Percentiles rank a stretch among this genome's conserved stretches.
Conservation (phyloP, 1,140 invertebrate genomes). For the Panagrolaimus sp. region DNA sequence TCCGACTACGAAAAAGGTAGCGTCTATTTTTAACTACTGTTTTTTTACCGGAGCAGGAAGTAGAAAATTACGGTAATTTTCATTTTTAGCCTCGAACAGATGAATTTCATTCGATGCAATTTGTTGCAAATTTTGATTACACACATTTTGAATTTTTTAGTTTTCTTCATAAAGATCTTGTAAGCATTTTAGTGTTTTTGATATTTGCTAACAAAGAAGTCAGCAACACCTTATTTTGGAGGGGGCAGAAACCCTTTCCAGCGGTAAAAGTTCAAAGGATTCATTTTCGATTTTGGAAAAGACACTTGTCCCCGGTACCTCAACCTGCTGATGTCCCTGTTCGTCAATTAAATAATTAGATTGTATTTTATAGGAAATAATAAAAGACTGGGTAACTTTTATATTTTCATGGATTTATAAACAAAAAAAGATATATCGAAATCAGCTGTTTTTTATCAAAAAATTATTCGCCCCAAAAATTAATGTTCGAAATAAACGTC, state of each 20-base stretch:
- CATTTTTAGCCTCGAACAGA: background rate
- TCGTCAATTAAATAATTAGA: background rate
- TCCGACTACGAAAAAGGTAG: background rate
- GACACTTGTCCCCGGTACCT: too few species aligned
- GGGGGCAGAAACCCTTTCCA: too few species aligned
- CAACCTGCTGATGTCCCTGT: too few species aligned
- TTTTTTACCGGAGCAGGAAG: too few species aligned
- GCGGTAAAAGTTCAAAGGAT: too few species aligned
- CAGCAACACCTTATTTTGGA: too few species aligned
- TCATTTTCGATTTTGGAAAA: too few species aligned
- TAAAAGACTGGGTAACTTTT: background rate
- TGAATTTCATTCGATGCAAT: background rate
- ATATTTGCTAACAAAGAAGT: too few species aligned
- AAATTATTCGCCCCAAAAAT: background rate
- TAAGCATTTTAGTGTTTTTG: background rate
- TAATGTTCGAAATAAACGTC: background rate
- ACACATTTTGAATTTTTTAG: conserved; percentile 12
- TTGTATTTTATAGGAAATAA: background rate
- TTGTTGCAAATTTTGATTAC: conserved; percentile 2
- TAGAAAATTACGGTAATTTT: too few species aligned
- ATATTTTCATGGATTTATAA: background rate
- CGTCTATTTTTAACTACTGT: too few species aligned
- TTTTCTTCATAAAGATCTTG: background rate
- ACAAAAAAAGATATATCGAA: background rate
- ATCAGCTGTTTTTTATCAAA: conserved; percentile 6